These are phyloP conservation scores for Theretra japonica DNA, from an alignment of 2,888 invertebrate species.

Conservation along the genomic window DNA sequence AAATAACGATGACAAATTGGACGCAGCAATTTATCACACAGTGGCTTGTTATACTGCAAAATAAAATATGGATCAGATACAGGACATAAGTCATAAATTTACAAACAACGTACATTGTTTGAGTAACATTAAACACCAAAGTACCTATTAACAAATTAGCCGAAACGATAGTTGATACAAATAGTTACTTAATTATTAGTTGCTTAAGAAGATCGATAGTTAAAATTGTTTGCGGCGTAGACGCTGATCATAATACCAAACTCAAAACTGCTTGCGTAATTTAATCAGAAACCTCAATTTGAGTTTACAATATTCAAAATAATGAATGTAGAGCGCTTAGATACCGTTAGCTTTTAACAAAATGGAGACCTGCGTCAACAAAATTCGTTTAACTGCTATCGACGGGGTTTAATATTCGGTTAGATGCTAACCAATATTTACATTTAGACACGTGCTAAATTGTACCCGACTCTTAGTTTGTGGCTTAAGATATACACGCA, in stretches of 20 bases:
- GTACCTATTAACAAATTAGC: neutral
- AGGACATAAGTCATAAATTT: neutral
- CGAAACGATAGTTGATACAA: neutral
- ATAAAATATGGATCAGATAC: conserved; percentile 7
- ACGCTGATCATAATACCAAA: neutral
- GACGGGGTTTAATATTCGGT: conserved; percentile 3
- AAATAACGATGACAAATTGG: conserved; percentile 24
- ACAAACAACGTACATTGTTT: neutral
- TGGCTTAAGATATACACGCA: neutral
- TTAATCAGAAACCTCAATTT: conserved; percentile 33
- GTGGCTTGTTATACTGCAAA: conserved; percentile 13
- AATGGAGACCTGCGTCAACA: conserved; percentile 30
- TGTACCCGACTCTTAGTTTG: neutral
- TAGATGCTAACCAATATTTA: conserved; percentile 7
- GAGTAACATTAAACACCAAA: neutral
- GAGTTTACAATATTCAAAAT: conserved; percentile 36
- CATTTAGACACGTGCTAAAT: neutral
- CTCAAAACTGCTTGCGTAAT: conserved; percentile 30
- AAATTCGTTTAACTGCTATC: conserved; percentile 8
- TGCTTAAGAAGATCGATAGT: neutral
- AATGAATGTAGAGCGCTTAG: conserved; percentile 37
- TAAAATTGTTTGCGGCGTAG: neutral
- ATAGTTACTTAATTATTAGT: too few relatives aligned
- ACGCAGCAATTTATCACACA: conserved; percentile 8
- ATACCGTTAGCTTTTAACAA: conserved; percentile 34